Evolutionary conservation across 2,888 invertebrate species (phyloP), one percentile per base, ranked within the genome.

Genomic region (Neoitamus cyanurus): DNA sequence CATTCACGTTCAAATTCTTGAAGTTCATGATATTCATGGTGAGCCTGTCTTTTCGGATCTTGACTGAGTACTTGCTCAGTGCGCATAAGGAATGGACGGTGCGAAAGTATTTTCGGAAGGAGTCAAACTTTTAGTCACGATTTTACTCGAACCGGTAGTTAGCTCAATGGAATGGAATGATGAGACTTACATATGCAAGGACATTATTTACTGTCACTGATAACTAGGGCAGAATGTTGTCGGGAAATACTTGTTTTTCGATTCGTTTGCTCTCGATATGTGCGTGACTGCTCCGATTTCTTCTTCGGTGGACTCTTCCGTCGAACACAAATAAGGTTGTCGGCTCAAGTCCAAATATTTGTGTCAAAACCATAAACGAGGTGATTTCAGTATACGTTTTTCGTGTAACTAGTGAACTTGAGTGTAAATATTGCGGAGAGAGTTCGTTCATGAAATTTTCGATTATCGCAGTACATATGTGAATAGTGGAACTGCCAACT

Each of bases 331-430:
- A 58, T 58, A 58, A 58, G 20, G 58, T 58, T 20, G 20, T 25
- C 58, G 58, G 58, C 58, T 58, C 58, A 75, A 37, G 37, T 37
- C 70, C 70, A 70, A 75, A 28, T 30, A 78, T 46, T 13, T 42
- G 48, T 78, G 78, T 46, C 78, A 46, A 30, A 42, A 30, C 28
- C 31, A n/a, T 78, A 46, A 30, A 28, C 31, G 30, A 48, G 42
- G 46, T 28, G 31, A 42, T 78, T 78, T 78, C 1, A 4, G 42
- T 46, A 5, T 15, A 28, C 7, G 3, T 46, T 78, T 58, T 28
- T 13, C 28, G 46, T 77, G 77, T 30, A 48, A 77, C 36, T 58
- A 25, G 78, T 78, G 78, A 78, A 78, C 78, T 78, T 78, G 78
- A 78, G 48, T 78, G 31, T 20, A 46, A 30, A 20, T 77, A 46